Base-by-base conservation (phyloP, 2,888 invertebrate genomes). In the Ligdia adustata region DNA sequence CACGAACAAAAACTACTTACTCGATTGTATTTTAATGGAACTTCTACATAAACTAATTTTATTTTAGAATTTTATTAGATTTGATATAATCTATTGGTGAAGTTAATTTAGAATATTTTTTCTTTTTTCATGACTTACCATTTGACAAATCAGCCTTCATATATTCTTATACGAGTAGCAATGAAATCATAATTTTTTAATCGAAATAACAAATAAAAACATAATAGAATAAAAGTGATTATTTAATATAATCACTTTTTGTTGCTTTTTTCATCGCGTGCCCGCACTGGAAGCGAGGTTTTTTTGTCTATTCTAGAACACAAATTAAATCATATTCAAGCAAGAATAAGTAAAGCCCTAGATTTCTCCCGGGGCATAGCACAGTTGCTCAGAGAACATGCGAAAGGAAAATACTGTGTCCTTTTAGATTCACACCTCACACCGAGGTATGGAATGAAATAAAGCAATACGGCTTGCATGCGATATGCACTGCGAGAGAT, bases 21-120 rank as follows among this genome's bases (percentile, higher is more conserved):
- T n/a, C 3, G 6, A 2, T 52, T 43, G 20, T 43, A 49, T 51
- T 31, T 43, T 53, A 55, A 51, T 46, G 28, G 22, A 6, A 22
- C 6, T 22, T 22, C 22, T 22, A n/a, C 6, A n/a, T 22, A 22
- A 22, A 22, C n/a, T 22, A 22, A 2, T 22, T 22, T 22, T 22
- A 6, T 22, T 22, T n/a, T n/a, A 22, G 7, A 2, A 22, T 22
- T n/a, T 22, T 6, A 22, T 4, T 22, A 2, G 22, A 22, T 22
- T 1, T 2, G 3, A 22, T 2, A n/a, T 3, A 22, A 22, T 7
- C 22, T 18, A 6, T 18, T 6, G 1, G 18, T 6, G 6, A 22
- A 2, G n/a, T 22, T 22, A 22, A n/a, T n/a, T n/a, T n/a, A n/a
- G n/a, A n/a, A n/a, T n/a, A n/a, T n/a, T n/a, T n/a, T n/a, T n/a